Evolutionary conservation across 92 coral and sea anemone genomes (phyloP), one percentile per base, ranked within the genome.

Genomic region (Parazoanthus atlanticus): DNA sequence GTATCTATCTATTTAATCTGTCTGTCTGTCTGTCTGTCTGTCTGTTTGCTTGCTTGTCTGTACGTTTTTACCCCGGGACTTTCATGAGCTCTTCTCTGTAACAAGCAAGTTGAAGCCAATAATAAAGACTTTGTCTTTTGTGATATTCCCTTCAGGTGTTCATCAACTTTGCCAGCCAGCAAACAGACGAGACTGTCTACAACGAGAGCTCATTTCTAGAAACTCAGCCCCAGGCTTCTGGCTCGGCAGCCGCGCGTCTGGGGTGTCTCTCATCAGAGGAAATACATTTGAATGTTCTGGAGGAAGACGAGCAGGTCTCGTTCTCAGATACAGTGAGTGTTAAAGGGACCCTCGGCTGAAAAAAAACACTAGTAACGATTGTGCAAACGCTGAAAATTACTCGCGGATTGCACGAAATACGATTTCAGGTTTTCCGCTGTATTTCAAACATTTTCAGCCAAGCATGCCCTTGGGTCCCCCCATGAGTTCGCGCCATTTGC

Each of bases 131-230:
- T 74, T 6, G 6, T 40, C 16, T 66, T 31, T 33, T 56, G 69
- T 28, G 32, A 0, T 70, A n/a, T 43, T 85, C 46, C 26, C 54
- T 85, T 33, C 83, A 97, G 99, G 99, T 97, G n/a, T 97, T 97
- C 52, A 92, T 97, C 69, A 97, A 95, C 90, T 97, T 97, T 74
- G 99, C 99, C 61, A 90, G 98, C 46, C 96, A 95, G 92, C 99
- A 97, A 86, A 97, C 98, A 46, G 99, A 97, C 92, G 99, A 97
- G 90, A 96, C 90, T 34, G 97, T 90, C 19, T 94, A 70, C 83
- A 93, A 94, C 31, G 98, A 93, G 31, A 74, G 86, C 65, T 84
- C 87, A 21, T 70, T 84, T 52, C 30, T 84, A 43, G 77, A 69
- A 70, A 69, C 87, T 70, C 3, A 33, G 31, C 31, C 56, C 78